Evolutionary conservation across 2,888 invertebrate species (phyloP), one percentile per base, ranked within the genome.

Genomic region (Eutolmus rufibarbis): DNA sequence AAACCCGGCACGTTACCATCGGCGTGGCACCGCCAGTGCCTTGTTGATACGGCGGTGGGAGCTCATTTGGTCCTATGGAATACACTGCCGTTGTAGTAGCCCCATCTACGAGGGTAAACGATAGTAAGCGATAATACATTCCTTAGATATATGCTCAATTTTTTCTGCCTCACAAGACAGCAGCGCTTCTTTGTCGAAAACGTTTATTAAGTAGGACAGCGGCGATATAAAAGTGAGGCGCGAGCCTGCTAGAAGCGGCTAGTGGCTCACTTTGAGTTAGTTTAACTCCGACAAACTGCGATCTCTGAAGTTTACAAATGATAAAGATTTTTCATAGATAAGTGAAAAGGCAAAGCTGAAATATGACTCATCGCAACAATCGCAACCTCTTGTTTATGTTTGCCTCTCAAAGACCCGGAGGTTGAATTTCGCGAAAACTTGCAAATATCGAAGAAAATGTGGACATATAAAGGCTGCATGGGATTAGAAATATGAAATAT

Each of bases 1-100:
- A 99, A 9, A 99, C 98, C 90, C 98, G 95, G 92, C 98, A 98
- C 90, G 97, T 97, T 88, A 98, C 97, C 96, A 97, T 96, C 7
- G 97, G 97, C 90, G 95, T 94, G 89, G 96, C 96, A 89, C 95
- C 95, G 66, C 94, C 94, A 84, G 93, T 92, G 87, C 94, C 94
- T 89, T 95, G 94, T 91, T 96, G 95, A 92, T 96, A 97, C 19
- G 96, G 95, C 86, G 97, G 97, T 90, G 97, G 97, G 89, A 97
- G 93, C 92, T 97, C 97, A 94, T 97, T 96, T 57, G 97, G 97
- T 16, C 97, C 97, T 91, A 97, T 96, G 43, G 96, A 95, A 78
- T 96, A 96, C 90, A 96, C 95, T 89, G 95, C 96, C 91, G 91
- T 90, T 78, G 91, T 92, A 87, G 91, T 90, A 56, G 89, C 90